Conservation (phyloP, 2,797 vertebrate genomes). For the Spea hammondii region DNA sequence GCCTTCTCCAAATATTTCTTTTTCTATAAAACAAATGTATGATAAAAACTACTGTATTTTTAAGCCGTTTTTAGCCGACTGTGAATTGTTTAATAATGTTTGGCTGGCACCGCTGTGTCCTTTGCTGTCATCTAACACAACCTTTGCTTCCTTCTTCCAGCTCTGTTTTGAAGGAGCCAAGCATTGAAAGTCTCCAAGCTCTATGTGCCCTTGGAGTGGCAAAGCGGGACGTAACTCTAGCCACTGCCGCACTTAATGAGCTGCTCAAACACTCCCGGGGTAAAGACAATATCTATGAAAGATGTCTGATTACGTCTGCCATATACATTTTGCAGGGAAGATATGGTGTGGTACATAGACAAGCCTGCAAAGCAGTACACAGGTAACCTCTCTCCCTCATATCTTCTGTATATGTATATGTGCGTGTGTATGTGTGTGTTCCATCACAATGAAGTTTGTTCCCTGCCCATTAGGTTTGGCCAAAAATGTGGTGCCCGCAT, state of each 20-base stretch:
- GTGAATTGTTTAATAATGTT: too few relatives aligned
- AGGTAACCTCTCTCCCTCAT: slow-evolving; percentile 67
- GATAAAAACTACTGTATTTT: background rate
- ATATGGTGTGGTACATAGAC: slow-evolving; percentile 75
- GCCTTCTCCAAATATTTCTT: too few relatives aligned
- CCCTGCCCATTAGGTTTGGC: too few relatives aligned
- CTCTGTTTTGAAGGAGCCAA: slow-evolving; percentile 86
- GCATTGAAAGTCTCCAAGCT: slow-evolving; percentile 82
- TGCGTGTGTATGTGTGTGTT: too few relatives aligned
- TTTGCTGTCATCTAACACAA: background rate
- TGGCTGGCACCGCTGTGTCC: too few relatives aligned
- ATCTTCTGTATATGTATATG: too few relatives aligned
- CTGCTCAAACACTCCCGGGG: slow-evolving; percentile 76
- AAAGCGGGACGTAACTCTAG: slow-evolving; percentile 80
- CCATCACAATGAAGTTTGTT: too few relatives aligned
- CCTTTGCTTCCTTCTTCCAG: slow-evolving; percentile 61
- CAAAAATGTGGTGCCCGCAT: too few relatives aligned
- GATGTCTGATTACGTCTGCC: slow-evolving; percentile 81
- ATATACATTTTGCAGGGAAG: slow-evolving; percentile 83
- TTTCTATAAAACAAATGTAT: too few relatives aligned
- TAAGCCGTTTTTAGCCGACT: too few relatives aligned
- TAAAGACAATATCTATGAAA: slow-evolving; percentile 69
- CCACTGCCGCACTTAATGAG: slow-evolving; percentile 86
- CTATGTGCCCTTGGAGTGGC: slow-evolving; percentile 87
- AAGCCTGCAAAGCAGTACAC: slow-evolving; percentile 84